Conservation (phyloP, 2,797 vertebrate genomes). For the Petrocephalus sullivani region DNA sequence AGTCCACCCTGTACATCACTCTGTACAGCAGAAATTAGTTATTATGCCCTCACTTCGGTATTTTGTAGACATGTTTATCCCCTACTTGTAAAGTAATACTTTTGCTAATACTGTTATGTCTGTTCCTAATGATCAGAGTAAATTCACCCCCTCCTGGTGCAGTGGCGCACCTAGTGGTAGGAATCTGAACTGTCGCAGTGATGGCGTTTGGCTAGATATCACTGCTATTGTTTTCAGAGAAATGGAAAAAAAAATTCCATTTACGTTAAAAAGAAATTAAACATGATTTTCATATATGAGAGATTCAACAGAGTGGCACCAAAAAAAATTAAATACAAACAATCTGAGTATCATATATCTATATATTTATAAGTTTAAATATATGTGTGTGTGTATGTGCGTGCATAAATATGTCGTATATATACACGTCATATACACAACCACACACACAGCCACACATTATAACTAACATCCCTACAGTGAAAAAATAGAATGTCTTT, state of each 20-base stretch:
- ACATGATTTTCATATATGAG: slow-evolving; percentile 42
- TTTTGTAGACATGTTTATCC: slow-evolving; percentile 44
- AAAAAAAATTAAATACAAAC: slow-evolving; percentile 48
- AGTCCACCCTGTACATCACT: slow-evolving; percentile 46
- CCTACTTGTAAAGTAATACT: slow-evolving; percentile 43
- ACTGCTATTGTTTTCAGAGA: slow-evolving; percentile 33
- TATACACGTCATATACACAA: slow-evolving; percentile 29
- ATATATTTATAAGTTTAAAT: slow-evolving; percentile 29
- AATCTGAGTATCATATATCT: slow-evolving; percentile 63
- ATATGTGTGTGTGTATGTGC: slow-evolving; percentile 32
- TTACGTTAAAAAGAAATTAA: slow-evolving; percentile 33
- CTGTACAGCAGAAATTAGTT: slow-evolving; percentile 36
- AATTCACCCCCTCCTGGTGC: slow-evolving; percentile 45
- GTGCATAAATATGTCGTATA: slow-evolving; percentile 33
- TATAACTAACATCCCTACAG: slow-evolving; percentile 77
- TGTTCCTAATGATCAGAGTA: slow-evolving; percentile 46
- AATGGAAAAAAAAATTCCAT: slow-evolving; percentile 24
- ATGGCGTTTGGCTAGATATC: slow-evolving; percentile 18
- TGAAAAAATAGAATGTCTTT: slow-evolving; percentile 98
- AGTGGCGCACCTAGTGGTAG: slow-evolving; percentile 42
- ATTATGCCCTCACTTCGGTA: slow-evolving; percentile 42
- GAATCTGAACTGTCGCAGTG: slow-evolving; percentile 32
- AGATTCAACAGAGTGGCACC: slow-evolving; percentile 52
- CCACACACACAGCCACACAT: slow-evolving; percentile 57
- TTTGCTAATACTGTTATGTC: slow-evolving; percentile 40